phyloP scores from a whole-genome alignment of 2,888 invertebrate species.

The Hemistola chrysoprasaria region DNA sequence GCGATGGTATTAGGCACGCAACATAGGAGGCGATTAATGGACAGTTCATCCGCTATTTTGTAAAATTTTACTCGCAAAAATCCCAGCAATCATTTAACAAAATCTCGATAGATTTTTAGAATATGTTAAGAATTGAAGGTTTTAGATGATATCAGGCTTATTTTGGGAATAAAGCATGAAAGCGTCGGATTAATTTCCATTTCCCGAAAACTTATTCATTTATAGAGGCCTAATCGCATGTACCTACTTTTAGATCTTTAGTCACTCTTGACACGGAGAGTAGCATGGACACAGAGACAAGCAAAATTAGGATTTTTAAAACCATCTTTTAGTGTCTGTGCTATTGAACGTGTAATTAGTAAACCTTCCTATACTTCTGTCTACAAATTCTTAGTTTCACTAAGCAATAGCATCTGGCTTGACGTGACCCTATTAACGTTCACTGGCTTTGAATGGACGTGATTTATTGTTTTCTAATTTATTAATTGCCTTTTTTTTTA shows the following conservation, averaged over 20 bases:
- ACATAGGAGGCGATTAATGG: conserved; percentile 20
- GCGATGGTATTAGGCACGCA: conserved; percentile 20
- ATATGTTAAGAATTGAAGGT: not conserved
- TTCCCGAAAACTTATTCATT: conserved; percentile 17
- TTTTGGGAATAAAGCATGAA: conserved; percentile 12
- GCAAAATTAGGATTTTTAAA: too few species aligned
- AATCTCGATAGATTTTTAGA: not conserved
- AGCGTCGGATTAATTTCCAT: conserved; percentile 18
- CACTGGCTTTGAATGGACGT: conserved; percentile 72
- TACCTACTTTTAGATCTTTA: conserved; percentile 23
- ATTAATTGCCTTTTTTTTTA: conserved; percentile 47
- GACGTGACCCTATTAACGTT: conserved; percentile 43
- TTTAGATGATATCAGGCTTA: conserved; percentile 4
- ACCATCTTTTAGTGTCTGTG: not conserved
- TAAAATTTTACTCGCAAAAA: conserved; percentile 7
- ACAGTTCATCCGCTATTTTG: conserved; percentile 15
- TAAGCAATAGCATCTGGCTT: conserved; percentile 37
- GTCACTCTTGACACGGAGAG: not conserved
- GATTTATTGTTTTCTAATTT: conserved; percentile 47
- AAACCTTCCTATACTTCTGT: conserved; percentile 24
- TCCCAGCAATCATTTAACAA: conserved; percentile 2
- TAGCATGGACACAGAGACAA: too few species aligned
- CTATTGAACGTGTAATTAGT: conserved; percentile 1
- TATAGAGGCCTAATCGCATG: conserved; percentile 45
- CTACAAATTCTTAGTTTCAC: conserved; percentile 25